Evolutionary conservation across 2,888 invertebrate genomes (phyloP), one percentile per base, ranked within the genome.

Genomic region (Entomobrya proxima): DNA sequence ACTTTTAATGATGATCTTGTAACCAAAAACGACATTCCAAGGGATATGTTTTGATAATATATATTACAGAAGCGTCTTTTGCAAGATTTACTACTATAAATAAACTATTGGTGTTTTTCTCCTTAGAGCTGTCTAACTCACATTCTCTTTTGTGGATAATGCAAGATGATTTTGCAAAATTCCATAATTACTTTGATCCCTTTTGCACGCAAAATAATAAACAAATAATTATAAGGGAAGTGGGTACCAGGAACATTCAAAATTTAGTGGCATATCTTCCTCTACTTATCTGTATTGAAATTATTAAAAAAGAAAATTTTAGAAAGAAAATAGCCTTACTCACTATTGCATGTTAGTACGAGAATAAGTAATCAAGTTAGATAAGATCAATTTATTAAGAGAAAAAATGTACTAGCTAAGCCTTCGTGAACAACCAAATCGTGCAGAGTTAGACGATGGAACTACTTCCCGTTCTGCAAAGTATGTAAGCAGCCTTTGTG

Each of bases 391-490:
- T 35, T 58, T 32, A 47, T 61, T 35, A 27, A 27, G 58, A 76
- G 47, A 44, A n/a, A 47, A 47, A 30, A 40, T 64, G 64, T 37
- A 58, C 11, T 40, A n/a, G 21, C 27, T 6, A 44, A 21, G 15
- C 40, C 44, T 76, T 58, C 64, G 30, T 13, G 18, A 50, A n/a
- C 15, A 79, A 47, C 44, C 15, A 52, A 67, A 69, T 69, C 67
- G 35, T 79, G 79, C 79, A 52, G 67, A 9, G 69, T n/a, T 79
- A 11, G 79, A 37, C 35, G 69, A 69, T 67, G 67, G 67, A 79
- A 52, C 69, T n/a, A 44, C 72, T 72, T 44, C 35, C 52, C 47
- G 69, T 47, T 35, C 30, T 64, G 37, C 47, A 50, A 79, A n/a
- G n/a, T n/a, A n/a, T n/a, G n/a, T n/a, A n/a, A n/a, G n/a, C n/a